Base-by-base conservation (phyloP, 1,140 invertebrate genomes). In the Micrasema longulum region DNA sequence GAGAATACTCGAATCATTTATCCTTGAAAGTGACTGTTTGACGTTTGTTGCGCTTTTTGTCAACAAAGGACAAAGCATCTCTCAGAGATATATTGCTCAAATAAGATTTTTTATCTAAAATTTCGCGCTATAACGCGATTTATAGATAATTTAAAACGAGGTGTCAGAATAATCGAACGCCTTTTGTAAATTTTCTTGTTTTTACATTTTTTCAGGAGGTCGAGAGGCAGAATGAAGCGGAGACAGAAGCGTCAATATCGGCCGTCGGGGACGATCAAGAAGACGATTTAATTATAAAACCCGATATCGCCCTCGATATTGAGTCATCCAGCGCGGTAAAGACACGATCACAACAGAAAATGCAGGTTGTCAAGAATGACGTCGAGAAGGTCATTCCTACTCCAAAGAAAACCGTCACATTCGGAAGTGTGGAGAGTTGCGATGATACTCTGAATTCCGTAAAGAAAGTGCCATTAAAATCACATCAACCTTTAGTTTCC, bases 391-490 rank as follows among this genome's bases (percentile, higher is more conserved):
- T 31, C 47, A 82, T 82, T 78, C 78, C 79, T 31, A 83, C 83
- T 79, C 82, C 83, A 20, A 85, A 85, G 69, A 86, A 86, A 78
- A 86, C 83, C 50, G 84, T 86, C 14, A 86, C 83, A 50, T 86
- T 86, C 81, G 84, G 84, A 38, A 83, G 80, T 48, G 84, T 86
- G 41, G 84, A 86, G 72, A 85, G 83, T 63, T 86, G 83, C 78
- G 81, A 83, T 75, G 84, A 85, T 76, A 79, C 82, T 68, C 82
- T 82, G 66, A 80, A 84, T 53, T 79, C 82, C 50, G 63, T 84
- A 18, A 85, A 83, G 73, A 83, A 81, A 68, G 75, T 82, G 69
- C 83, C 84, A 16, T 76, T 78, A 45, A 86, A 85, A 78, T 79
- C 82, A 76, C 81, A 83, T 78, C 82, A 80, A 60, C 83, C 83